These are phyloP conservation scores for Dinothrombium tinctorium DNA, from an alignment of 1,140 invertebrate genomes.

Conservation along the genomic window DNA sequence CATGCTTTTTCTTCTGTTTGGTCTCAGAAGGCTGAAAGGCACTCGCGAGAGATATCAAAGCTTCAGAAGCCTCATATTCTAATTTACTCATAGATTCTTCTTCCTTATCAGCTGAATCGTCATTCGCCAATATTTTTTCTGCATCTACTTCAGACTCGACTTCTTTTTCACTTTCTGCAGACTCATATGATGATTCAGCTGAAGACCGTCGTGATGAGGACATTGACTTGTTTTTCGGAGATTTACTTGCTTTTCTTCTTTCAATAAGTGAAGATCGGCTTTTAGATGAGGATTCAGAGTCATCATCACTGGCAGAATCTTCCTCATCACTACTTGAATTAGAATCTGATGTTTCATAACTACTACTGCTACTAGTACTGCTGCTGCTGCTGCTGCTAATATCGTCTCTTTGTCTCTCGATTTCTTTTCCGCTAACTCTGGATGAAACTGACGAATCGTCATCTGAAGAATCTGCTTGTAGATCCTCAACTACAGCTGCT, in stretches of 20 bases:
- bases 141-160: background rate
- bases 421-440: background rate
- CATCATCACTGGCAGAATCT: background rate
- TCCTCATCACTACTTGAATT: background rate
- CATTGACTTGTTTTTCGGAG: background rate
- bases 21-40: constrained; percentile 9
- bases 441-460: too few relatives aligned
- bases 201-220: background rate
- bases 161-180: background rate
- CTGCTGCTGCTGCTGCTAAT: background rate
- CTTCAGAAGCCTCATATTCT: constrained; percentile 23
- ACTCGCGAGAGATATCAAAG: constrained; percentile 26
- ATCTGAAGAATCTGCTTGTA: background rate
- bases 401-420: background rate
- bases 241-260: background rate
- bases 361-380: background rate
- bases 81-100: background rate
- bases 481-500: constrained; percentile 7
- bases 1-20: background rate
- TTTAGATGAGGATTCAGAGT: background rate
- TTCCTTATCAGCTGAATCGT: background rate
- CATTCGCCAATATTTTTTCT: background rate
- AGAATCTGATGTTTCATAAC: constrained; percentile 2
- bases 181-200: background rate
- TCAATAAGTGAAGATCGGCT: background rate